These are phyloP conservation scores for Meghimatium bilineatum DNA, from an alignment of 2,888 invertebrate genomes.

Conservation along the genomic window DNA sequence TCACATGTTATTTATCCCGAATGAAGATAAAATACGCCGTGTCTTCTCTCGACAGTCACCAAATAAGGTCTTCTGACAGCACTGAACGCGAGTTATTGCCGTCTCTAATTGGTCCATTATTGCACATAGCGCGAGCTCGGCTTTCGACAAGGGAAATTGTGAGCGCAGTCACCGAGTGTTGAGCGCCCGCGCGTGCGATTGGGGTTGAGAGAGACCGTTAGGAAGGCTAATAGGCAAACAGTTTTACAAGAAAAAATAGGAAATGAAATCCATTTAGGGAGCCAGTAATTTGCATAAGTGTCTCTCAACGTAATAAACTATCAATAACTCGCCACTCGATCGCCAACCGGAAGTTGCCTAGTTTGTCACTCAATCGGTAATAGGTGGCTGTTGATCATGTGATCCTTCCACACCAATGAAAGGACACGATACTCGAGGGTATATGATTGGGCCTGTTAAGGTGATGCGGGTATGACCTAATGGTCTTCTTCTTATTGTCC, in stretches of 20 bases:
- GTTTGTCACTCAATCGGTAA: conserved; percentile 45
- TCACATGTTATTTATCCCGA: conserved; percentile 31
- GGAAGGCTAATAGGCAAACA: conserved; percentile 49
- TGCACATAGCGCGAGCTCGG: conserved; percentile 37
- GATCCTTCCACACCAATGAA: conserved; percentile 36
- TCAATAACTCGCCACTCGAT: conserved; percentile 50
- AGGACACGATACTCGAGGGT: not conserved
- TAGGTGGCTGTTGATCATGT: conserved; percentile 44
- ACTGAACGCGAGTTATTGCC: conserved; percentile 43
- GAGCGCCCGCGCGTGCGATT: conserved; percentile 33
- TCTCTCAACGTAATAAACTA: conserved; percentile 51
- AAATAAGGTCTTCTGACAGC: conserved; percentile 35
- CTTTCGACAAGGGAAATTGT: conserved; percentile 47
- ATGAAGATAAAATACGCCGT: conserved; percentile 35
- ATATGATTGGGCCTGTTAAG: not conserved
- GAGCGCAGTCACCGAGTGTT: conserved; percentile 41
- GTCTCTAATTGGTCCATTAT: conserved; percentile 50
- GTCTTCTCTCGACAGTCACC: conserved; percentile 36
- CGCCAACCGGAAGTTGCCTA: conserved; percentile 45
- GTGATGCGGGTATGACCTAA: not conserved
- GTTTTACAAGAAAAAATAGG: conserved; percentile 48
- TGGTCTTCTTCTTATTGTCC: no score
- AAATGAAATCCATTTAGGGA: conserved; percentile 51
- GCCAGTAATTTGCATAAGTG: conserved; percentile 50
- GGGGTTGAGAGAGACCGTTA: conserved; percentile 39